Conservation (phyloP, 2,888 invertebrate species). For the Epiperipatus broadwayi region DNA sequence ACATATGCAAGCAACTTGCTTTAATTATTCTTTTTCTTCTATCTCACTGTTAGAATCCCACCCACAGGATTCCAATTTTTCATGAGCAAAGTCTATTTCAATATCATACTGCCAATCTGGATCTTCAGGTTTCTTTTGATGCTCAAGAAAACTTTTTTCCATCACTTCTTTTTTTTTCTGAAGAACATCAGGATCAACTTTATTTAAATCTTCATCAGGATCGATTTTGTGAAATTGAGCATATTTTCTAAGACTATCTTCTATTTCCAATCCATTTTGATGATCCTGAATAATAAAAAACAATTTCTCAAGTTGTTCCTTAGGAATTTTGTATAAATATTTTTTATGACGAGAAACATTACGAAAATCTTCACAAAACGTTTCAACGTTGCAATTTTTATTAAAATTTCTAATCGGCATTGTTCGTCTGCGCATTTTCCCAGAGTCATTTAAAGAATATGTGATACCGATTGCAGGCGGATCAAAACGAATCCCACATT, state of each 20-base stretch:
- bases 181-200: constrained; percentile 28
- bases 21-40: constrained; percentile 15
- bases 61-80: constrained; percentile 26
- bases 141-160: constrained; percentile 31
- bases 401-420: constrained; percentile 33
- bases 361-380: constrained; percentile 26
- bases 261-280: constrained; percentile 26
- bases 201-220: constrained; percentile 33
- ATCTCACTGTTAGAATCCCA: constrained; percentile 28
- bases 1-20: too few species aligned
- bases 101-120: constrained; percentile 33
- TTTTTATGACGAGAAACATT: constrained; percentile 28
- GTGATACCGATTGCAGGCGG: constrained; percentile 27
- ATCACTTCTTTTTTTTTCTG: constrained; percentile 32
- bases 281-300: constrained; percentile 31
- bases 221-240: too few species aligned
- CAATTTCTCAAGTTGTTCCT: constrained; percentile 29
- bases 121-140: constrained; percentile 30
- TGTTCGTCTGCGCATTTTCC: constrained; percentile 27
- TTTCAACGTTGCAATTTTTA: constrained; percentile 26
- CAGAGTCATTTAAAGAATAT: constrained; percentile 23
- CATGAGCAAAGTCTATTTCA: constrained; percentile 27
- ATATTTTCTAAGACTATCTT: too few species aligned
- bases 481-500: constrained; percentile 28
- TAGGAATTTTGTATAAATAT: constrained; percentile 27